Conservation (phyloP, 2,113 vertebrate genomes). For the Bagarius yarrelli region DNA sequence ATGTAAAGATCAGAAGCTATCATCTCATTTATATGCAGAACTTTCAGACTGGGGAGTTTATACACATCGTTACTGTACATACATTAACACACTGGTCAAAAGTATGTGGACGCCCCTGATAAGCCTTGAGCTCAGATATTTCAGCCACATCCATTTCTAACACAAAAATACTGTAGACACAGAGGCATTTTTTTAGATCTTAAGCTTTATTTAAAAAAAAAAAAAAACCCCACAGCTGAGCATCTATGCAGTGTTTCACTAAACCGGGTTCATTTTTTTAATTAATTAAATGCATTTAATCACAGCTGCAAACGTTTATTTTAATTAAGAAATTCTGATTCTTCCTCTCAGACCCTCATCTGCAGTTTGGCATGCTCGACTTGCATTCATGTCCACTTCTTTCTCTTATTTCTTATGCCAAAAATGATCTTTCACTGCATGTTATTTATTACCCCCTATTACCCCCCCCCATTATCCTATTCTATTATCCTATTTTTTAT, state of each 20-base stretch:
- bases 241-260: no score
- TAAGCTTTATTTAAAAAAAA: no score
- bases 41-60: neutral
- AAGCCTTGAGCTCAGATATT: neutral
- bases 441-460: constrained; percentile 41
- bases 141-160: neutral
- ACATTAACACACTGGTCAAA: neutral
- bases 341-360: neutral
- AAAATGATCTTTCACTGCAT: constrained; percentile 59
- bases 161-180: no score
- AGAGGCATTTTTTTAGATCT: no score
- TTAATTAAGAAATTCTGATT: neutral
- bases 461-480: constrained; percentile 43
- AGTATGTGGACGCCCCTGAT: neutral
- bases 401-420: no score
- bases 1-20: neutral
- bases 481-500: no score
- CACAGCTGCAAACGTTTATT: neutral
- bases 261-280: neutral
- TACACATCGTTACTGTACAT: neutral
- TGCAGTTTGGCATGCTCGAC: constrained; percentile 8
- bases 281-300: neutral
- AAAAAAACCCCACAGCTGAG: no score
- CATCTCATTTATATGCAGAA: neutral
- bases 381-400: constrained; percentile 8